Conservation (phyloP, 2,113 vertebrate genomes). For the Loxodonta africana region DNA sequence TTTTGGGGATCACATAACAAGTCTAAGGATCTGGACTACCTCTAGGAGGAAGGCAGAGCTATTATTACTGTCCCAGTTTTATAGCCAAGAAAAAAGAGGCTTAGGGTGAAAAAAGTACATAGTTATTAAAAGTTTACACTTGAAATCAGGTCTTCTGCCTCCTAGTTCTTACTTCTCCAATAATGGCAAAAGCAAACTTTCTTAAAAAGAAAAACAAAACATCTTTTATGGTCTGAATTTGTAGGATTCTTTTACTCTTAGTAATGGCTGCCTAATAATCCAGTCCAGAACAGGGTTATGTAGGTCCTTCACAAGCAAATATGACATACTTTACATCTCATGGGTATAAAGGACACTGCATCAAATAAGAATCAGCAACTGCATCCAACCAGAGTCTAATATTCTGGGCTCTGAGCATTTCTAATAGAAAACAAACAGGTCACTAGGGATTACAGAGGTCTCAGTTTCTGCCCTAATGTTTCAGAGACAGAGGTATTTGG, state of each 20-base stretch:
- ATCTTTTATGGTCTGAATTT: neutral
- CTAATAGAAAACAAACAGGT: neutral
- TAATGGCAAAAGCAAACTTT: neutral
- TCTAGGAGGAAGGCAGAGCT: neutral
- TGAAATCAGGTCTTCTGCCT: neutral
- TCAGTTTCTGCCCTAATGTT: neutral
- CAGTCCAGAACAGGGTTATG: too few species aligned
- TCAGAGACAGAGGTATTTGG: neutral
- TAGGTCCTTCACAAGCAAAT: neutral
- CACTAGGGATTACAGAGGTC: neutral
- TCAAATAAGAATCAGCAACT: neutral
- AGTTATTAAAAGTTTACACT: rapidly evolving
- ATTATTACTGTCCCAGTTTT: rapidly evolving
- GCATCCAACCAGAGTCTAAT: neutral
- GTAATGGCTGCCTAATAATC: neutral
- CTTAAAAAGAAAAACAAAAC: neutral
- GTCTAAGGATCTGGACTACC: neutral
- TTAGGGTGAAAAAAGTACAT: neutral
- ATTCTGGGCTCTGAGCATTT: rapidly evolving
- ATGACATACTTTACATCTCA: neutral
- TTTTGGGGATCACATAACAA: neutral
- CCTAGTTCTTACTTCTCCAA: neutral
- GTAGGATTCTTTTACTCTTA: neutral
- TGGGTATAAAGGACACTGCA: rapidly evolving
- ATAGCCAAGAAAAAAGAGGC: rapidly evolving